Evolutionary conservation across 2,888 invertebrate species (phyloP), one percentile per base, ranked within the genome.

Genomic region (Watsonalla cultraria): DNA sequence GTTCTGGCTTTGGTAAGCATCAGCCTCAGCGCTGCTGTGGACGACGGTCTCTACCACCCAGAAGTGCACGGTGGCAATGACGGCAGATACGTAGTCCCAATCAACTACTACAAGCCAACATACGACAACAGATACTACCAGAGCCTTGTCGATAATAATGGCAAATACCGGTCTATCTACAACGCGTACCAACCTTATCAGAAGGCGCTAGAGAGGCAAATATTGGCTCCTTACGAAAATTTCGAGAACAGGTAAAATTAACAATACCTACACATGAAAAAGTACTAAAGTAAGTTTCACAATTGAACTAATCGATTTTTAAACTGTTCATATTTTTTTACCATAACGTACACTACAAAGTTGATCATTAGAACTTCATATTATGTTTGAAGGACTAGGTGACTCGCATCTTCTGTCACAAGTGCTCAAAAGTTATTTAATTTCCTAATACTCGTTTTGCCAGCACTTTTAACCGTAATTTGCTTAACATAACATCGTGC

Each of bases 1-100:
- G 57, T 70, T 39, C 51, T 82, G 67, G 72, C 70, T 34, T 47
- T 80, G 45, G 66, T 65, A 59, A 74, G 70, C 51, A 56, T 82
- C 56, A 65, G 67, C 62, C 67, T 74, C 57, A 74, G 76, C 52
- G 52, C 51, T 24, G 84, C 86, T 67, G 76, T 80, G 49, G 79
- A 89, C 39, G 84, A 90, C 56, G 92, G 92, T 0, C 80, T 84
- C 51, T 92, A 92, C 69, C 86, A 78, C 5, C 86, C 91, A 47
- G 78, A 76, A 42, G 47, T 66, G 15, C 78, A 86, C 51, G 78
- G 77, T 6, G 71, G 74, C 0, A 74, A 83, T 48, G 82, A 84
- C 47, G 86, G 87, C 2, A 68, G 70, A 53, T 88, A 89, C 63
- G 70, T 64, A 7, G 60, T 62, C 46, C 68, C 72, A 51, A 65